Conservation (phyloP, 2,888 invertebrate genomes). For the Nomada flava region DNA sequence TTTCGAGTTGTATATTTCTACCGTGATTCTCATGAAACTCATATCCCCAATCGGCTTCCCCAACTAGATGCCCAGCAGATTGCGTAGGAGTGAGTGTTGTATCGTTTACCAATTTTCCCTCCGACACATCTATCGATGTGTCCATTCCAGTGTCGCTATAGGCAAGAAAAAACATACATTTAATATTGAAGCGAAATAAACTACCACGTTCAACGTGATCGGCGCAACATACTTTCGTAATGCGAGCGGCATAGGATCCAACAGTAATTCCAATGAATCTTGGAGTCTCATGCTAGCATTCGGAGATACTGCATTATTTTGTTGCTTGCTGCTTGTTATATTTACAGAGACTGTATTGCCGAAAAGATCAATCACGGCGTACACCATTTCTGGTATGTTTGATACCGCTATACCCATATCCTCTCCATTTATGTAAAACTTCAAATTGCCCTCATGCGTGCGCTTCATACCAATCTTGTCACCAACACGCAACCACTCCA, state of each 20-base stretch:
- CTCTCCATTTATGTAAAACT: conserved; percentile 93
- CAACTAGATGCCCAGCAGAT: conserved; percentile 67
- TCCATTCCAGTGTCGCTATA: conserved; percentile 83
- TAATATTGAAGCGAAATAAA: not conserved
- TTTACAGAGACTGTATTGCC: conserved; percentile 92
- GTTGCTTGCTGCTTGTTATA: conserved; percentile 88
- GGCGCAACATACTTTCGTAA: conserved; percentile 76
- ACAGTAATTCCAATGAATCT: conserved; percentile 87
- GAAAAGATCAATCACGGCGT: conserved; percentile 92
- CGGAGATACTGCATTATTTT: conserved; percentile 85
- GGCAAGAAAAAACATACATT: conserved; percentile 24
- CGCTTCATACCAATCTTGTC: conserved; percentile 92
- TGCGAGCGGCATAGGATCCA: conserved; percentile 85
- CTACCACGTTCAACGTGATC: not conserved
- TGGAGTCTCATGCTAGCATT: conserved; percentile 85
- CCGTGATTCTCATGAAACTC: conserved; percentile 94
- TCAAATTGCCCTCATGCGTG: conserved; percentile 89
- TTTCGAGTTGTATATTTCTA: conserved; percentile 91
- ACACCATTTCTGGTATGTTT: conserved; percentile 92
- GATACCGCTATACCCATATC: conserved; percentile 91
- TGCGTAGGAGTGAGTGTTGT: conserved; percentile 80
- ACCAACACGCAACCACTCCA: conserved; percentile 93
- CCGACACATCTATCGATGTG: conserved; percentile 80
- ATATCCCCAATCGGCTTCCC: conserved; percentile 84
- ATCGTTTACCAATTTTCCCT: conserved; percentile 80